Percentiles rank a stretch among this genome's conserved stretches.
Evolutionary conservation across 2,797 vertebrate genomes (phyloP).

Genomic region (Echiichthys vipera): DNA sequence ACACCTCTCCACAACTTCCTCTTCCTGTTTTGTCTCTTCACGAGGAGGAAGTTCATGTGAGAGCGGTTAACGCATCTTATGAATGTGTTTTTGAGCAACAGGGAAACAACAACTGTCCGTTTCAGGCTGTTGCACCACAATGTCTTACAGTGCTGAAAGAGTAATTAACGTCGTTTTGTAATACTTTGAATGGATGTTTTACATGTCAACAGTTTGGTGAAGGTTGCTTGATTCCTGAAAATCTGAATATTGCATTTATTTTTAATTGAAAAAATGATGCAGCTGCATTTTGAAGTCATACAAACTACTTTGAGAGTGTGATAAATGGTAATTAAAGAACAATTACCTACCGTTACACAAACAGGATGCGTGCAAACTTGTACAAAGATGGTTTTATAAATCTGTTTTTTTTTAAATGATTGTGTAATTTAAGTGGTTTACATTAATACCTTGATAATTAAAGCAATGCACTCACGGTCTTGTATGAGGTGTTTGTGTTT

Average conservation of each 20-base stretch:
- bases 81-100: slow-evolving; percentile 12
- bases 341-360: slow-evolving; percentile 14
- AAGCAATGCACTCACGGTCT: slow-evolving; percentile 28
- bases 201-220: slow-evolving; percentile 20
- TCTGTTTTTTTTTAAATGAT: slow-evolving; percentile 12
- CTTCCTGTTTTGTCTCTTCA: slow-evolving; percentile 6
- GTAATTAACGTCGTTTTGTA: slow-evolving; percentile 35
- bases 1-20: slow-evolving; percentile 10
- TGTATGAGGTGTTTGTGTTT: neutral
- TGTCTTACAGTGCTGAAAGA: slow-evolving; percentile 33
- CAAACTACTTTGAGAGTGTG: neutral
- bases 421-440: slow-evolving; percentile 40
- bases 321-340: neutral
- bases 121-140: neutral
- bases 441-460: slow-evolving; percentile 42
- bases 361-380: slow-evolving; percentile 39
- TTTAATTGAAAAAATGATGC: neutral
- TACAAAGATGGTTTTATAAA: slow-evolving; percentile 61
- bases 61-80: neutral
- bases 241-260: neutral
- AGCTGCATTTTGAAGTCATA: slow-evolving; percentile 1
- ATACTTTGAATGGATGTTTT: slow-evolving; percentile 51
- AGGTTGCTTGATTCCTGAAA: neutral
- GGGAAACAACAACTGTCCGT: neutral
- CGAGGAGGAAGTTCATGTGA: slow-evolving; percentile 1